Percentiles rank a stretch among this genome's conserved stretches.
These are phyloP conservation scores for Nerophis ophidion DNA, from an alignment of 2,113 vertebrate species.

Conservation along the genomic window DNA sequence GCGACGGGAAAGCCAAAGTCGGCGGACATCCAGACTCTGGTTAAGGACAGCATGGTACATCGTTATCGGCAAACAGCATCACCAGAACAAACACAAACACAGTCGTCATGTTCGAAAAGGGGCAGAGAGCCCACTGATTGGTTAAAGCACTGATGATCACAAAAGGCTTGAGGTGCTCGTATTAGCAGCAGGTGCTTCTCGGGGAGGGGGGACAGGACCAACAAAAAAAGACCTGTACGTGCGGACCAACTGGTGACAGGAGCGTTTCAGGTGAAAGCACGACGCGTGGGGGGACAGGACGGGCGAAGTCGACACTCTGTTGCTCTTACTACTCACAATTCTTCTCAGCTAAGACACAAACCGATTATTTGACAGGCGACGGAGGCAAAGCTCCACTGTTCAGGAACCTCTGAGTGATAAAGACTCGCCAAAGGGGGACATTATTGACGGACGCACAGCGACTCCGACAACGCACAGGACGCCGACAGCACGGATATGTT, in stretches of 20 bases:
- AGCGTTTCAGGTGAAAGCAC: no score
- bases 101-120: conserved; percentile 53
- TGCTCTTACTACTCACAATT: conserved; percentile 41
- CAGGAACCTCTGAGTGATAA: no score
- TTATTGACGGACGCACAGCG: conserved; percentile 50
- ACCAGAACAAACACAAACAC: conserved; percentile 67
- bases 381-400: conserved; percentile 44
- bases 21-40: conserved; percentile 69
- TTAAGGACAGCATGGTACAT: conserved; percentile 64
- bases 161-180: conserved; percentile 67
- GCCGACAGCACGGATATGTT: conserved; percentile 69
- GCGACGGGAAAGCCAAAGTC: conserved; percentile 63
- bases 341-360: conserved; percentile 50
- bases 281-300: no score
- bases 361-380: conserved; percentile 34
- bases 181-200: conserved; percentile 65
- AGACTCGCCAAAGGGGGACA: no score
- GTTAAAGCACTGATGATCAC: conserved; percentile 70
- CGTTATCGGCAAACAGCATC: conserved; percentile 46
- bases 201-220: no score
- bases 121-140: conserved; percentile 64
- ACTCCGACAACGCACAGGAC: conserved; percentile 65
- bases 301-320: conserved; percentile 6
- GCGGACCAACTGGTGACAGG: conserved; percentile 30
- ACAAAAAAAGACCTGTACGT: neutral